Conservation (phyloP, 2,113 vertebrate species). For the Calcarius ornatus region DNA sequence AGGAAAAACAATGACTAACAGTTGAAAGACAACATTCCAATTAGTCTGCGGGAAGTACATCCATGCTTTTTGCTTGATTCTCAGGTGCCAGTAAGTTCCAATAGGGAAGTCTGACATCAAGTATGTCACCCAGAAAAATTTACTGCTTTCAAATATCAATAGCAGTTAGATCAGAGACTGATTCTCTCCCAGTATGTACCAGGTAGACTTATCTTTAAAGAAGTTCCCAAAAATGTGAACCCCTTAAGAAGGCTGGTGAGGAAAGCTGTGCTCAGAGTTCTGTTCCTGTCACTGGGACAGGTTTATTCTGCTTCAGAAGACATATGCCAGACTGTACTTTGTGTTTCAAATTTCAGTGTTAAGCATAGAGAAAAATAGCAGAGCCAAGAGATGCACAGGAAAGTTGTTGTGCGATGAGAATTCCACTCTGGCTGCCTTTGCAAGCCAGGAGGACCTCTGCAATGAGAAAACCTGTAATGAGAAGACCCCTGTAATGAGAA, state of each 20-base stretch:
- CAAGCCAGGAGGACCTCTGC: neutral
- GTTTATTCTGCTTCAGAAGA: neutral
- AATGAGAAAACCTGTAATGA: neutral
- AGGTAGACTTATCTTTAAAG: neutral
- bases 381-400: neutral
- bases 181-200: neutral
- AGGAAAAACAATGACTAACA: conserved; percentile 53
- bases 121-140: conserved; percentile 8
- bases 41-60: conserved; percentile 33
- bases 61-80: neutral
- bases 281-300: neutral
- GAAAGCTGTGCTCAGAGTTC: neutral
- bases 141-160: neutral
- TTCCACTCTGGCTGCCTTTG: neutral
- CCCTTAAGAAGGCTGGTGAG: neutral
- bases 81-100: conserved; percentile 2
- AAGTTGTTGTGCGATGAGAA: neutral
- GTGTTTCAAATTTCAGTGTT: neutral
- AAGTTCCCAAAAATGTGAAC: neutral
- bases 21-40: conserved; percentile 33
- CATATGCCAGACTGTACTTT: neutral
- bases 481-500: neutral
- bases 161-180: neutral
- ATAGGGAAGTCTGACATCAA: neutral
- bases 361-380: neutral